phyloP scores from a whole-genome alignment of 2,113 vertebrate species.

The Vidua chalybeata region DNA sequence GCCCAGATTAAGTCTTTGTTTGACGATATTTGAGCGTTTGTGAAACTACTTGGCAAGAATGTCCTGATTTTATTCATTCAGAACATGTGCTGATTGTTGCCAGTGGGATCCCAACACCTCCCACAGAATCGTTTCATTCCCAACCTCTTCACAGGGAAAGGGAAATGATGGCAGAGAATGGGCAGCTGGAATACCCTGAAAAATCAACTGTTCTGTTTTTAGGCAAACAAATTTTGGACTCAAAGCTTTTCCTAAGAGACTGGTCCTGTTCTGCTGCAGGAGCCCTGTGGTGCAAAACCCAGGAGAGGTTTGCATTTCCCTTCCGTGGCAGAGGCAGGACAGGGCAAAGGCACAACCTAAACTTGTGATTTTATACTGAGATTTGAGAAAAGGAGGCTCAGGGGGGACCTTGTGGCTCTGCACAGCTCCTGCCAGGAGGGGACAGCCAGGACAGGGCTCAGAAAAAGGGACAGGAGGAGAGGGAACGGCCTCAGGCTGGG shows the following conservation, averaged over 20 bases:
- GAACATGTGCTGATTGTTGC: constrained; percentile 23
- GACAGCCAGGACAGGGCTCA: background rate
- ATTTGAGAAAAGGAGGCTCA: background rate
- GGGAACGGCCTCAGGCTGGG: background rate
- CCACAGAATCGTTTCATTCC: background rate
- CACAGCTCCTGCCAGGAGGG: background rate
- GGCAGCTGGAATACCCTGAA: background rate
- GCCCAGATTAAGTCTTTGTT: constrained; percentile 70
- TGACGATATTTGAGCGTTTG: constrained; percentile 50
- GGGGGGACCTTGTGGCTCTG: background rate
- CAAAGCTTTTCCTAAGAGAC: background rate
- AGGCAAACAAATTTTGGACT: background rate
- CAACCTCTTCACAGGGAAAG: background rate
- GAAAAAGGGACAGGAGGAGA: background rate
- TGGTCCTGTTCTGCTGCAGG: background rate
- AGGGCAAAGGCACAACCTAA: background rate
- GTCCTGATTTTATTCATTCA: constrained; percentile 53
- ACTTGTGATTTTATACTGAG: accelerated
- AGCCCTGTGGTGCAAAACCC: background rate
- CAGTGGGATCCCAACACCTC: constrained; percentile 24
- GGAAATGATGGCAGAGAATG: background rate
- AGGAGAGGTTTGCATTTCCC: background rate
- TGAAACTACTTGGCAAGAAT: constrained; percentile 56
- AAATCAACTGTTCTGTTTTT: background rate
- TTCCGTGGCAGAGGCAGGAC: background rate